These are phyloP conservation scores for Acanthisitta chloris DNA, from an alignment of 2,113 vertebrate genomes.

Conservation along the genomic window DNA sequence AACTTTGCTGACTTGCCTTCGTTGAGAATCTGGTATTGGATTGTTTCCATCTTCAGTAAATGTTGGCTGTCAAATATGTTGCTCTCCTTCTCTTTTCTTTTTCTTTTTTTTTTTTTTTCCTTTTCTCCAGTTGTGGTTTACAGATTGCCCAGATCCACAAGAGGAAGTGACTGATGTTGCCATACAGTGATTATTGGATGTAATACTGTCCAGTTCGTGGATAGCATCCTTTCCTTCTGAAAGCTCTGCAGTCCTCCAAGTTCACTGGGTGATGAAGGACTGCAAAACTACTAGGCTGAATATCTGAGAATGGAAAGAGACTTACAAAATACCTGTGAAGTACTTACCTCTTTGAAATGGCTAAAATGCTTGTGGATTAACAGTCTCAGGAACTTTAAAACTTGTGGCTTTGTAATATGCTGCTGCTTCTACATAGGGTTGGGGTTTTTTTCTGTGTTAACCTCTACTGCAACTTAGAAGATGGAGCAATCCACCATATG, in stretches of 20 bases:
- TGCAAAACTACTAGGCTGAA: background rate
- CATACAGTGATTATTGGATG: background rate
- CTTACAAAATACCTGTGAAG: background rate
- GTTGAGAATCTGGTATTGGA: background rate
- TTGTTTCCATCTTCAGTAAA: background rate
- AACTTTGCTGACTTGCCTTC: background rate
- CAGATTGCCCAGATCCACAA: background rate
- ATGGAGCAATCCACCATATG: background rate
- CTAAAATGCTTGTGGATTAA: background rate
- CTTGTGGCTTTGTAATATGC: background rate
- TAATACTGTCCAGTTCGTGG: background rate
- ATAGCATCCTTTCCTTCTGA: background rate
- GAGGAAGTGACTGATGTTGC: background rate
- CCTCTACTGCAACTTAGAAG: background rate
- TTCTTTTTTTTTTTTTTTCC: fast-evolving
- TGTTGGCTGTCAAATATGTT: background rate
- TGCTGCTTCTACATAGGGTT: background rate
- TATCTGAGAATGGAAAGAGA: background rate
- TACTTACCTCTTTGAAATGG: background rate
- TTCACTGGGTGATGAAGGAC: background rate
- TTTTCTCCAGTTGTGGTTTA: background rate
- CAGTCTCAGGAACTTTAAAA: background rate
- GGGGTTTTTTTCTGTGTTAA: background rate
- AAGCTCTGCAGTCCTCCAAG: background rate
- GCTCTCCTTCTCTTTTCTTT: background rate